Percentiles rank a stretch among this genome's conserved stretches.
These are phyloP conservation scores for Drosophila mayaguana DNA, from an alignment of 2,888 invertebrate species.

Conservation along the genomic window DNA sequence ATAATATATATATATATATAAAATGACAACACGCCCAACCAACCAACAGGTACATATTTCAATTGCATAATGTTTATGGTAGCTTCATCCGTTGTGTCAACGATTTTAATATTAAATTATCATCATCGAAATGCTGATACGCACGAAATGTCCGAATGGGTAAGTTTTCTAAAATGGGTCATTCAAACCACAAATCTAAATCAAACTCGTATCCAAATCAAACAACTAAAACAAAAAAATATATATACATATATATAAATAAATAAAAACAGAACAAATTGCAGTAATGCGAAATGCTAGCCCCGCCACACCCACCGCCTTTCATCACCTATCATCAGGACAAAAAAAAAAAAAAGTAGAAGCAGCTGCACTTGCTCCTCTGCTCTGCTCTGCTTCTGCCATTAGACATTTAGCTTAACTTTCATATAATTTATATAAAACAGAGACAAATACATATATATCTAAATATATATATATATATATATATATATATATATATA, in stretches of 20 bases:
- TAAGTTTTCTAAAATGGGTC: slow-evolving; percentile 86
- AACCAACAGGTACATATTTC: slow-evolving; percentile 95
- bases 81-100: slow-evolving; percentile 98
- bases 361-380: slow-evolving; percentile 25
- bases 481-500: not conserved
- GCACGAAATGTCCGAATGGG: slow-evolving; percentile 99
- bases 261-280: slow-evolving; percentile 24
- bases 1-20: slow-evolving; percentile 63
- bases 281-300: slow-evolving; percentile 42
- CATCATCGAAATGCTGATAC: slow-evolving; percentile 99
- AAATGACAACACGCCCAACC: slow-evolving; percentile 84
- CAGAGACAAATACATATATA: slow-evolving; percentile 12
- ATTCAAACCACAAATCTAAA: slow-evolving; percentile 47
- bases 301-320: slow-evolving; percentile 17
- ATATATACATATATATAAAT: too few relatives aligned
- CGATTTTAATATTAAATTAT: slow-evolving; percentile 98
- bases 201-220: slow-evolving; percentile 67
- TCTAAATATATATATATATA: slow-evolving; percentile 4
- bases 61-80: slow-evolving; percentile 99
- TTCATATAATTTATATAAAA: slow-evolving; percentile 63
- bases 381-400: slow-evolving; percentile 23
- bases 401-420: slow-evolving; percentile 64
- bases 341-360: not conserved
- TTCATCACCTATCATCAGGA: slow-evolving; percentile 55
- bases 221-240: slow-evolving; percentile 56